These are phyloP conservation scores for Timandra comae DNA, from an alignment of 2,888 invertebrate genomes.

Conservation along the genomic window DNA sequence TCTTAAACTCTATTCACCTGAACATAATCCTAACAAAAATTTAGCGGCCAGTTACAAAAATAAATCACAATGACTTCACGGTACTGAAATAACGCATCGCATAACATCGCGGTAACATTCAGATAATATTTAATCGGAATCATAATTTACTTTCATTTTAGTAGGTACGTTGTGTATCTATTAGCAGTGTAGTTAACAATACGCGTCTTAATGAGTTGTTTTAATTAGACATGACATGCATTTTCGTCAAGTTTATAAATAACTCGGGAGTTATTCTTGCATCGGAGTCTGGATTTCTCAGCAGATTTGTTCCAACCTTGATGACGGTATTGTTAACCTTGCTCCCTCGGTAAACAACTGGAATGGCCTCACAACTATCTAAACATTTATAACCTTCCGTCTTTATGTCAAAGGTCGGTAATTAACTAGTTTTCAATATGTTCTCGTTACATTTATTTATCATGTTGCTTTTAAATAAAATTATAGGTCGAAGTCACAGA, in stretches of 20 bases:
- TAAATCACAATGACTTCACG: slow-evolving; percentile 65
- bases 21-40: slow-evolving; percentile 57
- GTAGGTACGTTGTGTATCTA: neutral
- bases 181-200: neutral
- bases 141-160: slow-evolving; percentile 3
- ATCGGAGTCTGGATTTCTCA: slow-evolving; percentile 43
- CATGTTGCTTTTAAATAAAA: no score
- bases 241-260: slow-evolving; percentile 26
- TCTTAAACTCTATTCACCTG: slow-evolving; percentile 55
- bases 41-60: slow-evolving; percentile 61
- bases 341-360: slow-evolving; percentile 50
- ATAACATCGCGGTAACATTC: slow-evolving; percentile 16
- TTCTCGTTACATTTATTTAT: no score
- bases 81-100: slow-evolving; percentile 58
- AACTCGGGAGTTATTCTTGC: slow-evolving; percentile 43
- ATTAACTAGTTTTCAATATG: no score
- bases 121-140: slow-evolving; percentile 4
- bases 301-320: slow-evolving; percentile 62
- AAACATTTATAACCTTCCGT: slow-evolving; percentile 37
- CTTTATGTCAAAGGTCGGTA: slow-evolving; percentile 7
- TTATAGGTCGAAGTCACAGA: slow-evolving; percentile 14
- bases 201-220: slow-evolving; percentile 1
- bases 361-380: slow-evolving; percentile 41
- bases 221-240: slow-evolving; percentile 4
- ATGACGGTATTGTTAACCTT: slow-evolving; percentile 70